Evolutionary conservation across 2,797 vertebrate genomes (phyloP).

Genomic region (Pantherophis alleghaniensis): DNA sequence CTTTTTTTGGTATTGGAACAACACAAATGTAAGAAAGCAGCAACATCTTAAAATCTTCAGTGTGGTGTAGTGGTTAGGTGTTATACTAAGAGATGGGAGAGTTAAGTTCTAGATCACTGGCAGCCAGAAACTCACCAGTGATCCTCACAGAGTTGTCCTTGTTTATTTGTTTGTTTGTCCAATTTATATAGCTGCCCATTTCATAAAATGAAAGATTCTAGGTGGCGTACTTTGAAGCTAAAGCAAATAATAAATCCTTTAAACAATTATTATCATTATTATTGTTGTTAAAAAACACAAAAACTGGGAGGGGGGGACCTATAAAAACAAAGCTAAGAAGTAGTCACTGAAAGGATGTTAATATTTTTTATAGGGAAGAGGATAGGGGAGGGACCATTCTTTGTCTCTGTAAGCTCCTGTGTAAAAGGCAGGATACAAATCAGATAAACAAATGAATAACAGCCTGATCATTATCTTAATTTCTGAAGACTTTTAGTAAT

Average conservation of each 20-base stretch:
- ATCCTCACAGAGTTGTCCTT: background rate
- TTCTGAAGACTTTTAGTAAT: background rate
- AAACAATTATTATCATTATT: background rate
- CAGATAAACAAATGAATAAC: background rate
- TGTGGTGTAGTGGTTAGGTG: background rate
- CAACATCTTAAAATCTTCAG: background rate
- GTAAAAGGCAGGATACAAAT: background rate
- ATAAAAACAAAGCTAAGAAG: background rate
- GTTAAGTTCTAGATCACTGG: background rate
- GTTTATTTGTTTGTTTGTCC: background rate
- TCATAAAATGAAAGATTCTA: background rate
- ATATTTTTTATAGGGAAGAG: background rate
- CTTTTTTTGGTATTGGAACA: background rate
- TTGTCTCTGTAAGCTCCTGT: background rate
- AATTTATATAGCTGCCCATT: background rate
- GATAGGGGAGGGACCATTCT: background rate
- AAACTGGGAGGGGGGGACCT: background rate
- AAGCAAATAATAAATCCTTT: background rate
- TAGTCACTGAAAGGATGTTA: background rate
- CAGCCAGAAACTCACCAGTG: background rate
- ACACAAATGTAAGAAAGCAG: slow-evolving; percentile 6
- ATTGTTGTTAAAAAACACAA: background rate
- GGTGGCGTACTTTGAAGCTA: background rate
- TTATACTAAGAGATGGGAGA: background rate
- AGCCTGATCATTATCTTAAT: background rate